Percentiles rank a stretch among this genome's conserved stretches.
phyloP scores from a whole-genome alignment of 2,113 vertebrate species.

The Lynx canadensis region DNA sequence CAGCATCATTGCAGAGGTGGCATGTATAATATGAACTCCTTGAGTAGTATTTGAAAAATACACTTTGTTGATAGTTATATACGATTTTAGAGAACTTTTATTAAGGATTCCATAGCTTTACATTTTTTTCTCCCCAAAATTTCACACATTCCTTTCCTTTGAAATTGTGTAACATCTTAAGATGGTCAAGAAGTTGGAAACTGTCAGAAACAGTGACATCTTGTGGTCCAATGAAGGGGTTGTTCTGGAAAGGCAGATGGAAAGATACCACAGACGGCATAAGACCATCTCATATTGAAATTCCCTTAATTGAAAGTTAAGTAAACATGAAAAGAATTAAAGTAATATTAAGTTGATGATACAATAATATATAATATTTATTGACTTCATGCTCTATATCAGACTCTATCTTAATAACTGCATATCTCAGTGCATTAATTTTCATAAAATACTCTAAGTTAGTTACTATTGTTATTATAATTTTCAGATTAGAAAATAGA shows the following conservation, averaged over 20 bases:
- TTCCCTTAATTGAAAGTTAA: neutral
- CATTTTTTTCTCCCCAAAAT: neutral
- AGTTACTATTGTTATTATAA: neutral
- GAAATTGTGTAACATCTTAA: neutral
- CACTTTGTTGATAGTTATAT: neutral
- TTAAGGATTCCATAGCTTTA: neutral
- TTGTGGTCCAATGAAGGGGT: neutral
- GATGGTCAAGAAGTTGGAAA: neutral
- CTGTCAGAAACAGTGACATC: constrained; percentile 60
- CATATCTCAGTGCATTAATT: neutral
- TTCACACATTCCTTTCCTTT: neutral
- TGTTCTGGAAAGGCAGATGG: neutral
- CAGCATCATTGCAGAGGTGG: neutral
- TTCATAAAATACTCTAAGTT: neutral
- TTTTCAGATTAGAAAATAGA: neutral
- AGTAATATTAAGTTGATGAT: neutral
- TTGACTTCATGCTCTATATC: neutral
- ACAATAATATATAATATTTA: neutral
- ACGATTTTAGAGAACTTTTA: neutral
- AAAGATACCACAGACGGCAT: neutral
- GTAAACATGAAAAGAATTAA: neutral
- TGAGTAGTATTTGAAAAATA: neutral
- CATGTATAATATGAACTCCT: neutral
- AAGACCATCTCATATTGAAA: neutral
- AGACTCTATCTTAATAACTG: neutral